Base-by-base conservation (phyloP, 2,113 vertebrate species). In the Aspidoscelis tigris region DNA sequence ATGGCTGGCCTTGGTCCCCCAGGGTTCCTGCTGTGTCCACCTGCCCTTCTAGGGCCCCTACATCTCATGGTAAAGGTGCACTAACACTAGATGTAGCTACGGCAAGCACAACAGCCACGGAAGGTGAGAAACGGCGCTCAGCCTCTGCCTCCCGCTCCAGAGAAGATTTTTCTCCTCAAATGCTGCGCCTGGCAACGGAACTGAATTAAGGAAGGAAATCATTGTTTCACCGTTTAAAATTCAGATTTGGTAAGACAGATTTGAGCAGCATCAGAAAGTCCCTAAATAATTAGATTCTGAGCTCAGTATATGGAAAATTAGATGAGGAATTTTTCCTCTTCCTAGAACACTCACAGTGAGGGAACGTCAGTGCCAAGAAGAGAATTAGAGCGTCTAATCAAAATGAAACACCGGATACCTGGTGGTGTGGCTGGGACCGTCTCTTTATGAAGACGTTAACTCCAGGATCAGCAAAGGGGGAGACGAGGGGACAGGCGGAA, bases 221-320 rank as follows among this genome's bases (percentile, higher is more conserved):
- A 85, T 78, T 81, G 79, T 88, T 89, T 84, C 83, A 39, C 82
- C 43, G 76, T 79, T 68, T 10, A 65, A 86, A 65, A 82, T 53
- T 79, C 53, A 88, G 87, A 20, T 88, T 88, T 50, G 76, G 82
- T 64, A 80, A 82, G 77, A 86, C 53, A 39, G 81, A 53, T 44
- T 26, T 78, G 87, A 87, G 5, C 47, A 64, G 82, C 74, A 53
- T 79, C 55, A 87, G 53, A 65, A 68, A 43, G 55, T 21, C 5
- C 9, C 4, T 73, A 78, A 76, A n/a, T 83, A 90, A 88, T 88
- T 91, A 86, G 73, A 87, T 89, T 87, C n/a, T 77, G 76, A 55
- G 61, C 79, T 70, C 72, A 33, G 7, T 43, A 11, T 18, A 55
- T 14, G 10, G 33, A 47, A 81, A 70, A 61, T 22, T 22, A 73